Conservation (phyloP, 2,113 vertebrate genomes). For the Ellobius talpinus region DNA sequence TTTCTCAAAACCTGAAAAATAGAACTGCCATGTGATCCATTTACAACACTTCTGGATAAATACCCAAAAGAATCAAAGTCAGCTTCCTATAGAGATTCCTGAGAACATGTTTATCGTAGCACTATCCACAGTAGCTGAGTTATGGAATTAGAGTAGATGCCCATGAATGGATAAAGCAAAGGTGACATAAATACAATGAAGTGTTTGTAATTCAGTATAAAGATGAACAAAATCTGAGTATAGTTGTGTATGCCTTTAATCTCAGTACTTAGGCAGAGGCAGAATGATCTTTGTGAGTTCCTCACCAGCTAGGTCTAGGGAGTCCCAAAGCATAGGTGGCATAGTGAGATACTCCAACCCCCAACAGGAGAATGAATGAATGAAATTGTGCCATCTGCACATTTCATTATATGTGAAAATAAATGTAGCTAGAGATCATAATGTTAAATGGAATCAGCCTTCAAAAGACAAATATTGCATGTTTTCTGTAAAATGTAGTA, state of each 20-base stretch:
- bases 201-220: neutral
- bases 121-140: neutral
- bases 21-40: neutral
- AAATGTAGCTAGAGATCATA: neutral
- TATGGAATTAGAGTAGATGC: neutral
- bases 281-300: neutral
- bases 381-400: neutral
- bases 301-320: neutral
- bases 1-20: neutral
- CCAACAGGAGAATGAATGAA: neutral
- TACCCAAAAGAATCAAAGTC: neutral
- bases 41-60: neutral
- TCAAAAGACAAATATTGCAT: neutral
- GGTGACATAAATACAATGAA: neutral
- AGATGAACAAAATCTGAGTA: neutral
- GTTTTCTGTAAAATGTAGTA: neutral
- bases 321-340: neutral
- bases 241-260: neutral
- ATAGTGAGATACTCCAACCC: neutral
- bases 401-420: no score
- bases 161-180: neutral
- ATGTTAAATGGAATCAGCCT: neutral
- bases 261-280: neutral
- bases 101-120: neutral
- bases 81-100: neutral